A percentile compares a stretch with the other conserved stretches of the same genome.
Conservation (phyloP, 2,888 invertebrate genomes). For the Ametastegia equiseti region DNA sequence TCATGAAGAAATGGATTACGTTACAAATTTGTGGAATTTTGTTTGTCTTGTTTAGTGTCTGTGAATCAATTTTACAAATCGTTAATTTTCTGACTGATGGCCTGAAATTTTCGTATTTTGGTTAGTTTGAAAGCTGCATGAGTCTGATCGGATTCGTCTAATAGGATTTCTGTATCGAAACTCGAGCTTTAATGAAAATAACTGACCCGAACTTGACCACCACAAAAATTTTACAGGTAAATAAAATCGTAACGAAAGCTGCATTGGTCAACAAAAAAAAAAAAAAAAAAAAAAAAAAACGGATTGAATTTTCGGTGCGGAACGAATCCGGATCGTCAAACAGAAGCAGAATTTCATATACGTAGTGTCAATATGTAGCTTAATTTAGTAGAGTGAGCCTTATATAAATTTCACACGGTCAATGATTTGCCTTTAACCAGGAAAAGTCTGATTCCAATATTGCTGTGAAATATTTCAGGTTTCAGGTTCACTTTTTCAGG, state of each 20-base stretch:
- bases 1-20: no score
- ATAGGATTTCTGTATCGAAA: not conserved
- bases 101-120: no score
- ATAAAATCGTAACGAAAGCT: not conserved
- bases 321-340: not conserved
- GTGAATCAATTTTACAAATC: no score
- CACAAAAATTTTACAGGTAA: not conserved
- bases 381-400: not conserved
- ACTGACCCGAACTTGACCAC: not conserved
- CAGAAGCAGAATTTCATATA: not conserved
- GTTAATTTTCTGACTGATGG: no score
- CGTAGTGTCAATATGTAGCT: not conserved
- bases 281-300: no score
- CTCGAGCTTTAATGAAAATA: not conserved
- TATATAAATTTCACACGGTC: not conserved
- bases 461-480: not conserved
- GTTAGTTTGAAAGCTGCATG: no score
- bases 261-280: not conserved
- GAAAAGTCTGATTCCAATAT: not conserved
- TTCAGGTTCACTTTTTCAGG: not conserved
- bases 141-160: not conserved
- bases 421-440: not conserved
- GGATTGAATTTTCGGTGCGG: not conserved
- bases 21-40: no score
- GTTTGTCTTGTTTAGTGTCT: no score